Evolutionary conservation across 2,113 vertebrate genomes (phyloP), one percentile per base, ranked within the genome.

Genomic region (Himantopus leucocephalus): DNA sequence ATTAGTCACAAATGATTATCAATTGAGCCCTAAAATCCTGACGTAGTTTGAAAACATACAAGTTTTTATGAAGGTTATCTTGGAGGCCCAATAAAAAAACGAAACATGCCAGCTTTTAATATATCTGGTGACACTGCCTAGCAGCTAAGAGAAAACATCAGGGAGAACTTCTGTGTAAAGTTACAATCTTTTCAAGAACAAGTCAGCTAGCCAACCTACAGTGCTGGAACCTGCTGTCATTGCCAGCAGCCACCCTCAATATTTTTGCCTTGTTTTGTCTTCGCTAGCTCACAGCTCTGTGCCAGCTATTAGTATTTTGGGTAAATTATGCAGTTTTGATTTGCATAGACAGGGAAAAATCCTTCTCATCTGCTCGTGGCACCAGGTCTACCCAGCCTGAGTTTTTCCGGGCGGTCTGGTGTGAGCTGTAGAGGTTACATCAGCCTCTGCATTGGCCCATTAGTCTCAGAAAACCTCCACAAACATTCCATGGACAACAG

Each of bases 1-100:
- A 95, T 96, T 96, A 88, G 92, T 96, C 78, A 96, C 90, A 96
- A 91, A 92, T 82, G 43, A 86, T 95, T 97, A 92, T 60, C 72
- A 92, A 39, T 35, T 84, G 45, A 93, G 64, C 35, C 56, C 76
- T 96, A 90, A 90, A 93, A 81, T 90, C 75, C 88, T 93, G 48
- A 71, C 4, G 0, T 39, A 72, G 34, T 67, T 96, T 86, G 81
- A 90, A 96, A 96, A 87, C 32, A 73, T 35, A 43, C 4, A 47
- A 85, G n/a, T n/a, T 90, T 91, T 95, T 86, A 56, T 76, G 58
- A 88, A 53, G 20, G 72, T 67, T 95, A 73, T 91, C 32, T 81
- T 88, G 66, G 47, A 94, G 32, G 24, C 18, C 35, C 8, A 75
- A 56, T 63, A 21, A 76, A 82, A 86, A 79, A 64, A 20, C 2